These are phyloP conservation scores for Cephonodes hylas DNA, from an alignment of 2,888 invertebrate genomes.

Conservation along the genomic window DNA sequence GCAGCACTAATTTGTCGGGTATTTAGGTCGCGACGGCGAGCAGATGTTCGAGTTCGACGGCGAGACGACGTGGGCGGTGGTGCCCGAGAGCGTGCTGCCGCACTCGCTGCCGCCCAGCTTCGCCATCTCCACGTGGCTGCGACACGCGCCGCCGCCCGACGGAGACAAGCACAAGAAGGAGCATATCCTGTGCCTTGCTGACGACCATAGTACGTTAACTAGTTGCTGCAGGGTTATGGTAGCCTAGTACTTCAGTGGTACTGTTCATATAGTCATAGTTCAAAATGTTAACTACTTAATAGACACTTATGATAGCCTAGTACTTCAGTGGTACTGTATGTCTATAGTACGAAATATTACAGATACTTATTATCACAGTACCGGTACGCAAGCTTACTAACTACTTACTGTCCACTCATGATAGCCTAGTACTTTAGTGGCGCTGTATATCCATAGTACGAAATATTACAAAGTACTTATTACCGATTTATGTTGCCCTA, in stretches of 20 bases:
- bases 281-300: no score
- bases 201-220: constrained; percentile 94
- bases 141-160: constrained; percentile 90
- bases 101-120: constrained; percentile 91
- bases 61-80: constrained; percentile 88
- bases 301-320: no score
- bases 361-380: no score
- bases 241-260: not conserved
- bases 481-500: no score
- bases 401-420: no score
- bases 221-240: not conserved
- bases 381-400: no score
- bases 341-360: no score
- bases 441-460: constrained; percentile 97
- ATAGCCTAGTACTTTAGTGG: no score
- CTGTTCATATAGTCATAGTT: no score
- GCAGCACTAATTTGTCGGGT: not conserved
- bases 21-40: constrained; percentile 86
- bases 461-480: no score
- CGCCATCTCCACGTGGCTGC: constrained; percentile 96
- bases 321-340: no score
- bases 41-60: constrained; percentile 98
- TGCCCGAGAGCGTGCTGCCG: constrained; percentile 88
- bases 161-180: constrained; percentile 96
- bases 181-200: constrained; percentile 97